phyloP scores from a whole-genome alignment of 2,888 invertebrate genomes.

The Beris morrisii region DNA sequence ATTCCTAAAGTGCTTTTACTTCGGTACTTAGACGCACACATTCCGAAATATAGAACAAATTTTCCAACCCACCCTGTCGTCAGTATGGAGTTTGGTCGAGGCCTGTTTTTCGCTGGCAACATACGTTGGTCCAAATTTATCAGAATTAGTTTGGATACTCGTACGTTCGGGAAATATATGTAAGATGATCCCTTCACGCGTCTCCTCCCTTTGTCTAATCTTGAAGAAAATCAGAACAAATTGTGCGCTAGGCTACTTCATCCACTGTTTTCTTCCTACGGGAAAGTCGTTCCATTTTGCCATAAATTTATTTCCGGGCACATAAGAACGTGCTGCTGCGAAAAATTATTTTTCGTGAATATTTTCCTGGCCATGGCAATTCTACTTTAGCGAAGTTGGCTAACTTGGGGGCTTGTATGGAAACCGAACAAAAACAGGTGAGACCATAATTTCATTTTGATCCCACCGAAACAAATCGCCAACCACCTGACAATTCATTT shows the following conservation, averaged over 20 bases:
- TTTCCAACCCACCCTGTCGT: conserved; percentile 18
- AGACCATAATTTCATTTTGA: background rate
- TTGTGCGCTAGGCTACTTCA: conserved; percentile 11
- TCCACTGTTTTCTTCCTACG: background rate
- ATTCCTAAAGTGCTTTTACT: conserved; percentile 7
- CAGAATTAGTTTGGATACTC: conserved; percentile 20
- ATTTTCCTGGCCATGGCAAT: background rate
- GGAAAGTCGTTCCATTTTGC: conserved; percentile 21
- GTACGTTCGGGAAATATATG: background rate
- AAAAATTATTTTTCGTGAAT: conserved; percentile 3
- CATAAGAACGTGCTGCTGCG: conserved; percentile 22
- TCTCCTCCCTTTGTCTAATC: background rate
- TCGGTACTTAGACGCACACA: background rate
- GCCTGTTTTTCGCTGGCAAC: conserved; percentile 19
- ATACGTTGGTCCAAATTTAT: conserved; percentile 24
- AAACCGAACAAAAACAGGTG: background rate
- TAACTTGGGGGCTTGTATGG: no score
- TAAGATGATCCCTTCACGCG: conserved; percentile 3
- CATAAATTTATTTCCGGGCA: conserved; percentile 33
- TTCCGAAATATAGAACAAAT: conserved; percentile 10
- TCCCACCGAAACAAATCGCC: no score
- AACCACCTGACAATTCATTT: no score
- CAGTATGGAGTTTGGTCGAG: conserved; percentile 8
- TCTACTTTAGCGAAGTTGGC: background rate
- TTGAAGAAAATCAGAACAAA: conserved; percentile 22